Evolutionary conservation across 2,113 vertebrate genomes (phyloP).

Genomic region (Philantomba maxwellii): DNA sequence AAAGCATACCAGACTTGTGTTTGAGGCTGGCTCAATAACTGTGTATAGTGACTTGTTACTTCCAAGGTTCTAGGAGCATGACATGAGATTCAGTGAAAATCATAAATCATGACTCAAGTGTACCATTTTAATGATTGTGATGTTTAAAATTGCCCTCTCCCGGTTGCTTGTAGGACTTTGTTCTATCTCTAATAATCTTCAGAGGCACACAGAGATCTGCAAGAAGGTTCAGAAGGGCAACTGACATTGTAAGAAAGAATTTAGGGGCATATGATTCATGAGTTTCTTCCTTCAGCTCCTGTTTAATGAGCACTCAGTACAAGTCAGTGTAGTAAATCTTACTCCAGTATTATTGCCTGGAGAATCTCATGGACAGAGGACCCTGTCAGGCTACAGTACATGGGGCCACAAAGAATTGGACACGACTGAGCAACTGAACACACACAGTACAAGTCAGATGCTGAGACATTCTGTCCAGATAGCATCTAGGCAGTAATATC

Average conservation of each 20-base stretch:
- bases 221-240: conserved; percentile 45
- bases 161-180: background rate
- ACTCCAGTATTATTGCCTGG: background rate
- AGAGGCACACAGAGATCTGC: background rate
- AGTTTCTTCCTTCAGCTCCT: background rate
- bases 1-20: background rate
- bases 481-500: no score
- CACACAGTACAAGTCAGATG: background rate
- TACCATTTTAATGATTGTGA: background rate
- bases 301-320: background rate
- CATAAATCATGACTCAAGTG: background rate
- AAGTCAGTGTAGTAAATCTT: background rate
- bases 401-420: background rate
- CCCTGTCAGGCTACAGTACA: background rate
- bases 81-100: background rate
- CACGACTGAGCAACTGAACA: background rate
- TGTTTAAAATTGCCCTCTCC: background rate
- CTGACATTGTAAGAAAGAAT: background rate
- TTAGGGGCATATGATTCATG: background rate
- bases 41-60: background rate
- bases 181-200: conserved; percentile 6
- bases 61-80: background rate
- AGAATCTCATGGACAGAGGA: background rate
- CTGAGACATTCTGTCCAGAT: background rate
- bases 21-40: background rate